These are phyloP conservation scores for Metridium senile DNA, from an alignment of 92 coral and sea anemone species.

Conservation along the genomic window DNA sequence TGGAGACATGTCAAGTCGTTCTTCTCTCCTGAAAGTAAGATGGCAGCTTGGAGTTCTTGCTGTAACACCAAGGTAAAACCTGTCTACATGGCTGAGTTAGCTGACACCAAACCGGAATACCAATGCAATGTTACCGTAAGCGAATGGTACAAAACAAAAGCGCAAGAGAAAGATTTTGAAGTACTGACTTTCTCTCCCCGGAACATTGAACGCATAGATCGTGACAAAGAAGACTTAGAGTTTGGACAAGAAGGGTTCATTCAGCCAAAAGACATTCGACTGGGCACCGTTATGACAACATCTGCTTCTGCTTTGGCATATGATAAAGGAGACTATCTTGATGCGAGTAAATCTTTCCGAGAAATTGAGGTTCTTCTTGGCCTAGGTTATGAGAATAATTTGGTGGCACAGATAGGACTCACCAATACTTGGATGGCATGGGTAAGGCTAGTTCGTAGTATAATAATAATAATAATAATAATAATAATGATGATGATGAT, in stretches of 20 bases:
- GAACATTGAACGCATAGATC: constrained; percentile 62
- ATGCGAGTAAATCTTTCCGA: constrained; percentile 42
- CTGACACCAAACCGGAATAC: constrained; percentile 70
- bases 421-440: not conserved
- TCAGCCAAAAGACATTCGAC: constrained; percentile 65
- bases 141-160: constrained; percentile 48
- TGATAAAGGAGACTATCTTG: constrained; percentile 67
- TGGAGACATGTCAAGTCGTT: not conserved
- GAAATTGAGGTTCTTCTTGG: constrained; percentile 75
- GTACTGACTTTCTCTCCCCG: constrained; percentile 63
- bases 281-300: constrained; percentile 84
- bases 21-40: not conserved
- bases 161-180: constrained; percentile 29
- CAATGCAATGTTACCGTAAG: constrained; percentile 76
- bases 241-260: constrained; percentile 57
- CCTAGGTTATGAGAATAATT: constrained; percentile 62
- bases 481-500: not conserved
- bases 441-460: constrained; percentile 4
- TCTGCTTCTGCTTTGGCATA: constrained; percentile 81
- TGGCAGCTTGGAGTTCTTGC: constrained; percentile 18
- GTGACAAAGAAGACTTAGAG: constrained; percentile 29
- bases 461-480: not conserved
- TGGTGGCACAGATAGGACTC: constrained; percentile 43
- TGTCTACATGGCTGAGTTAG: constrained; percentile 62
- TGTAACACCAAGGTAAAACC: constrained; percentile 25